Conservation (phyloP, 2,888 invertebrate species). For the Coenonympha arcania region DNA sequence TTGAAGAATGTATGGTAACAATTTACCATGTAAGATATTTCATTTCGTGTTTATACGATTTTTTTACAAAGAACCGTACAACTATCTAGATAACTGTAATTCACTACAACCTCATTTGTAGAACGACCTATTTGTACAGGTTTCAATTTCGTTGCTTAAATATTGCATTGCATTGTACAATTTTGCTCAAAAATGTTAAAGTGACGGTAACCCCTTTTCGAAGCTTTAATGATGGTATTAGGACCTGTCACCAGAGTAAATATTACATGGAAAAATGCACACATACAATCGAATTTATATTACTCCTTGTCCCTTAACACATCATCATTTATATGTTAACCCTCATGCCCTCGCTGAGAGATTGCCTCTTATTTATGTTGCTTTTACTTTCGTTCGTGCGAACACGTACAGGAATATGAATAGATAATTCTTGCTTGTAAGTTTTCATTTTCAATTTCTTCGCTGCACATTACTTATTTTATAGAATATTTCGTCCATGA, state of each 20-base stretch:
- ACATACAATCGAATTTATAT: constrained; percentile 37
- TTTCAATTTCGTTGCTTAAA: background rate
- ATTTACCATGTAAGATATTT: background rate
- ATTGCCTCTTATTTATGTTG: background rate
- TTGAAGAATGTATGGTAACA: background rate
- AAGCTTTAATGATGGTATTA: no score
- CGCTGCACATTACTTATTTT: background rate
- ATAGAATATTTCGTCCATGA: no score
- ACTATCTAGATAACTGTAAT: background rate
- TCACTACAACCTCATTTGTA: background rate
- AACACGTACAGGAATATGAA: background rate
- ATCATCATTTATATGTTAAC: background rate
- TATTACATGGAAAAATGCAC: constrained; percentile 44
- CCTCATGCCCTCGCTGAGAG: background rate
- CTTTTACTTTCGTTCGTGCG: background rate
- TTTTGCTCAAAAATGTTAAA: no score
- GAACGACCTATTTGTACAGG: background rate
- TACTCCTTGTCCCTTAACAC: background rate
- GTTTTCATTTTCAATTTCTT: background rate
- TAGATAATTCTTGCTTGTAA: background rate
- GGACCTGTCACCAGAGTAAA: background rate
- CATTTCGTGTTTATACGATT: background rate
- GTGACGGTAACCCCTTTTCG: no score
- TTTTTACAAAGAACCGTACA: background rate
- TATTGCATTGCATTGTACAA: background rate